A percentile compares a stretch with the other conserved stretches of the same genome.
These are phyloP conservation scores for Tachina lurida DNA, from an alignment of 2,888 invertebrate species.

Conservation along the genomic window DNA sequence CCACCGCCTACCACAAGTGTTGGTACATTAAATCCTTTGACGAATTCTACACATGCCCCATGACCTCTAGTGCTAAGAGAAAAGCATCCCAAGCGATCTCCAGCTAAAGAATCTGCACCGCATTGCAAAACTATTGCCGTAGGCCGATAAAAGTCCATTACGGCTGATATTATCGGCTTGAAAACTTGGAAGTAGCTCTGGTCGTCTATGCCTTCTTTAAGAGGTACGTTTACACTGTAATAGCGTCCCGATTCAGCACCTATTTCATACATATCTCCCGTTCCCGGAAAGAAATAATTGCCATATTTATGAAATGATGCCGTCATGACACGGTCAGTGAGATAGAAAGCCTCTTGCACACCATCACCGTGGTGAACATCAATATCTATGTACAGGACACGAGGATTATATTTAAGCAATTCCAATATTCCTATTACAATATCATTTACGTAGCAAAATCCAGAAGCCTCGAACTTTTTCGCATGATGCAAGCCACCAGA, in stretches of 20 bases:
- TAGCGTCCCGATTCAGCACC: constrained; percentile 97
- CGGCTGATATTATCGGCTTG: constrained; percentile 95
- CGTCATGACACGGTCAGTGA: constrained; percentile 99
- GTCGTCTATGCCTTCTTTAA: constrained; percentile 99
- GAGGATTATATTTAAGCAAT: constrained; percentile 94
- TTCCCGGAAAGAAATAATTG: constrained; percentile 98
- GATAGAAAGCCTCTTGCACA: constrained; percentile 98
- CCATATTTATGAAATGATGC: constrained; percentile 99
- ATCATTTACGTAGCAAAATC: constrained; percentile 99
- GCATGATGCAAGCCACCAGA: constrained; percentile 99
- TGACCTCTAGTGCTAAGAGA: constrained; percentile 97
- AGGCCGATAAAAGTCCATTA: constrained; percentile 98
- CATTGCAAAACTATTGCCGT: constrained; percentile 98
- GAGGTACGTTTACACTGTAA: constrained; percentile 98
- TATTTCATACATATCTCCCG: constrained; percentile 99
- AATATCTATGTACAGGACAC: constrained; percentile 98
- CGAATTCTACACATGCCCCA: constrained; percentile 98
- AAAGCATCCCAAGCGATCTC: constrained; percentile 97
- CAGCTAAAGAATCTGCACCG: constrained; percentile 98
- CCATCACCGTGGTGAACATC: constrained; percentile 98
- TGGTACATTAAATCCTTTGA: constrained; percentile 95
- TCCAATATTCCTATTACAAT: constrained; percentile 99
- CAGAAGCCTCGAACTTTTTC: constrained; percentile 99
- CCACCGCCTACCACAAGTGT: constrained; percentile 93
- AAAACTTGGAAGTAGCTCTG: constrained; percentile 95